These are phyloP conservation scores for Phragmatobia fuliginosa DNA, from an alignment of 2,888 invertebrate species.

Conservation along the genomic window DNA sequence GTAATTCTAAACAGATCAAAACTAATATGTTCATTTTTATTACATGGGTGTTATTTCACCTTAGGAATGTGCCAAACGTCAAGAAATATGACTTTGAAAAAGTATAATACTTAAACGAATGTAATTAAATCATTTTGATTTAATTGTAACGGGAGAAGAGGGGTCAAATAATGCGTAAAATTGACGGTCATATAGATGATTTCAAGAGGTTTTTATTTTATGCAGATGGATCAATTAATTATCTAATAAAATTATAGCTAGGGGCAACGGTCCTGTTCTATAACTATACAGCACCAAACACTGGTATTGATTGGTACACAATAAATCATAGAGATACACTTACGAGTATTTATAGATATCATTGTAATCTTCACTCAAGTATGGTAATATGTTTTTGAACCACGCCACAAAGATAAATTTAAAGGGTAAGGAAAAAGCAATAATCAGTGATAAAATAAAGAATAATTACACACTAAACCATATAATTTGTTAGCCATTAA, in stretches of 20 bases:
- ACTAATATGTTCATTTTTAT: not conserved
- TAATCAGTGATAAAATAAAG: slow-evolving; percentile 76
- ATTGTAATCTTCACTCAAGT: slow-evolving; percentile 43
- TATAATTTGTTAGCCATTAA: slow-evolving; percentile 83
- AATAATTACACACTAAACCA: slow-evolving; percentile 78
- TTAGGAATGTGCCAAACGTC: not conserved
- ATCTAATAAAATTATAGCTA: slow-evolving; percentile 15
- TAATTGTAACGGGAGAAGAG: not conserved
- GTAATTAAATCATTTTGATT: too few relatives aligned
- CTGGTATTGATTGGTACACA: slow-evolving; percentile 31
- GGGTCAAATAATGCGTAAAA: not conserved
- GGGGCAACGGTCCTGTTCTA: slow-evolving; percentile 37
- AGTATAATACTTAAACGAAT: too few relatives aligned
- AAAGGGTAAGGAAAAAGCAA: slow-evolving; percentile 71
- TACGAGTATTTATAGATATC: slow-evolving; percentile 47
- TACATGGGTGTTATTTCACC: not conserved
- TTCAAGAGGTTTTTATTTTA: not conserved
- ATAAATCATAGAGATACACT: slow-evolving; percentile 46
- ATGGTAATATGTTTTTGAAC: slow-evolving; percentile 47
- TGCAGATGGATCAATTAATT: not conserved
- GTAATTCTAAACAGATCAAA: not conserved
- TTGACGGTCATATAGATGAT: not conserved
- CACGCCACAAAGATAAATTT: slow-evolving; percentile 64
- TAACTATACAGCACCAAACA: slow-evolving; percentile 32
- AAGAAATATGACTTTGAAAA: not conserved